Conservation (phyloP, 2,113 vertebrate species). For the Brachirus orientalis region DNA sequence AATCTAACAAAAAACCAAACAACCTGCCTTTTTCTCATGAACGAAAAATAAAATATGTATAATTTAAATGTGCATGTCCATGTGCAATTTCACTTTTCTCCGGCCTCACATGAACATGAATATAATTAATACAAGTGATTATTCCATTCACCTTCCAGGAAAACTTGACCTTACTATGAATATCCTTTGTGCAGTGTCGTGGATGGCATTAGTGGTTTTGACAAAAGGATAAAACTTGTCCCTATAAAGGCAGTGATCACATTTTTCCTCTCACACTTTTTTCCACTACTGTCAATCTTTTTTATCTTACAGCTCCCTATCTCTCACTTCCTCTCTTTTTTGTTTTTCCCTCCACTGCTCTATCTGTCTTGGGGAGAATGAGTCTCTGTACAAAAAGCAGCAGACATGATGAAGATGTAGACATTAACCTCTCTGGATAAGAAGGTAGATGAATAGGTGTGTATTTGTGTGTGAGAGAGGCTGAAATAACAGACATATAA, state of each 20-base stretch:
- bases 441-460: conserved; percentile 43
- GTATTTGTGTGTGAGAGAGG: conserved; percentile 10
- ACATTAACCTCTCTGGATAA: conserved; percentile 52
- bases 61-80: no score
- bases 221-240: conserved; percentile 31
- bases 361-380: conserved; percentile 20
- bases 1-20: no score
- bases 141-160: not conserved
- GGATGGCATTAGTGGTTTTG: conserved; percentile 6
- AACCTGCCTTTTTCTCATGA: no score
- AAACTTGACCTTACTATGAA: conserved; percentile 12
- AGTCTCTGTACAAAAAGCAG: conserved; percentile 14
- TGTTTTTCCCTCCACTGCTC: conserved; percentile 21
- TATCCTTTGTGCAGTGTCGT: conserved; percentile 9
- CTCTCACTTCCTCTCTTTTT: conserved; percentile 11
- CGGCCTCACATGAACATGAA: no score
- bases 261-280: conserved; percentile 6
- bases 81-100: no score
- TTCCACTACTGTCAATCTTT: conserved; percentile 25
- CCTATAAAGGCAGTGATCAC: conserved; percentile 13
- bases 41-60: no score
- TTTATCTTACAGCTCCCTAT: conserved; percentile 25
- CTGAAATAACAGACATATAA: conserved; percentile 45
- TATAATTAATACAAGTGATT: no score
- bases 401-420: conserved; percentile 53